phyloP scores from a whole-genome alignment of 2,797 vertebrate species.

The Falco novaeseelandiae region DNA sequence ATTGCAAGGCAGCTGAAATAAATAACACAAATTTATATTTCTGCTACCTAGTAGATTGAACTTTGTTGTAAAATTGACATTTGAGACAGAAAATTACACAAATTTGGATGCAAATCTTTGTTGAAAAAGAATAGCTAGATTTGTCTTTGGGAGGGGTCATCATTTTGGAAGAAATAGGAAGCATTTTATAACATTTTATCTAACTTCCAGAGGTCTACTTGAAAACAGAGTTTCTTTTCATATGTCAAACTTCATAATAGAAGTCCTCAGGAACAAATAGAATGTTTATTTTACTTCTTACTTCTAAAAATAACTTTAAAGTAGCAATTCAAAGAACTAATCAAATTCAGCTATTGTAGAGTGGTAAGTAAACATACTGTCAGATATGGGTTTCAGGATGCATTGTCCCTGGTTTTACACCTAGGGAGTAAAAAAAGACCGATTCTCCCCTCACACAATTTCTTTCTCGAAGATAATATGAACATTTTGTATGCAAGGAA shows the following conservation, averaged over 20 bases:
- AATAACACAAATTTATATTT: background rate
- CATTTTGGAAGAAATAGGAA: background rate
- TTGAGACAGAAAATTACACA: background rate
- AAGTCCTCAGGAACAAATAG: background rate
- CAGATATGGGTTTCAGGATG: background rate
- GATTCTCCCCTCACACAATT: background rate
- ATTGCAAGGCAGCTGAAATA: background rate
- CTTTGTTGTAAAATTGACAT: background rate
- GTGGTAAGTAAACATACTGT: background rate
- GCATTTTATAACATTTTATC: background rate
- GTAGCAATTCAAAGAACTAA: background rate
- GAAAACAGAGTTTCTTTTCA: background rate
- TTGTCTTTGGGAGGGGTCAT: background rate
- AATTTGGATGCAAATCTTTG: background rate
- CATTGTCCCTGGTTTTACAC: background rate
- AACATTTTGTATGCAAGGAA: background rate
- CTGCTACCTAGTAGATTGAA: background rate
- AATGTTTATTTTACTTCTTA: background rate
- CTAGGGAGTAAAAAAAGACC: background rate
- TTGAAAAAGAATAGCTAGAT: background rate
- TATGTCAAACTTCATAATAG: background rate
- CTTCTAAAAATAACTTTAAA: background rate
- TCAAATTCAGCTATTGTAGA: background rate
- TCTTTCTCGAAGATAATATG: background rate
- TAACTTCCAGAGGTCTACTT: background rate